phyloP scores from a whole-genome alignment of 2,888 invertebrate genomes.

The Lypha dubia region DNA sequence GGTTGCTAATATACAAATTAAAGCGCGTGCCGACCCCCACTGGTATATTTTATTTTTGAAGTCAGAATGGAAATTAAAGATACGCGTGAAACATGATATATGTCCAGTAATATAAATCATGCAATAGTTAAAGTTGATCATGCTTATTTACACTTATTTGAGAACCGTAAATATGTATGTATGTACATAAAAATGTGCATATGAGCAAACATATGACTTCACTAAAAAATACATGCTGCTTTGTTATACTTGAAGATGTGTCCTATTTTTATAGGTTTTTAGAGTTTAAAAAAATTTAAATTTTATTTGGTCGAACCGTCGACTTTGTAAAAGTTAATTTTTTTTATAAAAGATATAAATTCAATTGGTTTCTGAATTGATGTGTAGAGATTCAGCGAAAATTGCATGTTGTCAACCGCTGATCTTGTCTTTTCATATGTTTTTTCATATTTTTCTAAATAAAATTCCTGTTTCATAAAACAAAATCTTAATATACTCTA shows the following conservation, averaged over 20 bases:
- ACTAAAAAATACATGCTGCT: not conserved
- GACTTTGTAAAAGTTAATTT: no score
- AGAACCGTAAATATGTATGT: slow-evolving; percentile 18
- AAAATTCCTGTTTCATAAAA: no score
- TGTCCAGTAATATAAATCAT: slow-evolving; percentile 81
- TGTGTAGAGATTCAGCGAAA: no score
- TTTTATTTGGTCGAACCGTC: no score
- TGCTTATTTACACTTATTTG: slow-evolving; percentile 66
- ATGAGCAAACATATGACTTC: not conserved
- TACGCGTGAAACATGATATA: slow-evolving; percentile 82
- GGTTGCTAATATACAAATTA: slow-evolving; percentile 66
- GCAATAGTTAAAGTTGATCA: slow-evolving; percentile 61
- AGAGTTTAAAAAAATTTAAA: not conserved
- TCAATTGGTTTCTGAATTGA: no score
- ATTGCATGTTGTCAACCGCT: no score
- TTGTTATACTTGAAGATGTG: no score
- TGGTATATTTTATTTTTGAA: slow-evolving; percentile 81
- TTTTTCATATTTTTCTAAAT: no score
- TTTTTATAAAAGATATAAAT: no score
- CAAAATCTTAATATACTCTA: no score
- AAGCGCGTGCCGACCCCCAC: slow-evolving; percentile 84
- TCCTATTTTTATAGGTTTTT: not conserved
- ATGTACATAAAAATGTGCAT: not conserved
- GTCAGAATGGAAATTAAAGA: slow-evolving; percentile 76
- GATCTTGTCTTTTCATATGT: no score